Conservation (phyloP, 2,113 vertebrate genomes). For the Oryzias melastigma region DNA sequence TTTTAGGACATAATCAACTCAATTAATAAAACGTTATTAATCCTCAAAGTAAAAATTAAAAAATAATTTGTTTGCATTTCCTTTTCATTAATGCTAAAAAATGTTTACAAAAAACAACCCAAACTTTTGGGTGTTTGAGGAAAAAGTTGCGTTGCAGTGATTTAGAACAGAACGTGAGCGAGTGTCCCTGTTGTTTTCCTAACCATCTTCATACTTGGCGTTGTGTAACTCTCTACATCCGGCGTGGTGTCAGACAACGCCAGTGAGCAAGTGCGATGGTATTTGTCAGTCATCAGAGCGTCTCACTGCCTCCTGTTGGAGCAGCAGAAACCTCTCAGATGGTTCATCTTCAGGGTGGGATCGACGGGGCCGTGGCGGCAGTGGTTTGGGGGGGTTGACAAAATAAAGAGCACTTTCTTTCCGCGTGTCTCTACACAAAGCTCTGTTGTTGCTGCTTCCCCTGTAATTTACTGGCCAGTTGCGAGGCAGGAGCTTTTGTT, state of each 20-base stretch:
- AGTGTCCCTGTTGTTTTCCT: constrained; percentile 16
- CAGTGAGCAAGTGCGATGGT: neutral
- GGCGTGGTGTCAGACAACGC: constrained; percentile 27
- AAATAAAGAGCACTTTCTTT: constrained; percentile 67
- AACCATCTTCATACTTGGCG: neutral
- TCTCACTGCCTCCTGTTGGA: neutral
- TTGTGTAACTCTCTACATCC: constrained; percentile 38
- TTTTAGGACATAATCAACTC: too few relatives aligned
- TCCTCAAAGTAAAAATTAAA: too few relatives aligned
- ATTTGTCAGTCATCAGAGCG: neutral
- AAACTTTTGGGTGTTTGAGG: too few relatives aligned
- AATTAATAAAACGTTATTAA: too few relatives aligned
- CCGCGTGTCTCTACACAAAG: constrained; percentile 57
- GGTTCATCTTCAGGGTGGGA: constrained; percentile 33
- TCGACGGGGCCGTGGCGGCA: neutral
- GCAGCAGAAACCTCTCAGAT: constrained; percentile 33
- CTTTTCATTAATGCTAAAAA: too few relatives aligned
- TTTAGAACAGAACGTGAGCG: constrained; percentile 12
- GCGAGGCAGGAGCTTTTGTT: constrained; percentile 32
- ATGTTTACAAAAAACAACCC: too few relatives aligned
- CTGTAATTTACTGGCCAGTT: constrained; percentile 68
- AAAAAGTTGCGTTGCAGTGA: constrained; percentile 2
- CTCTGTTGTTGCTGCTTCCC: constrained; percentile 62
- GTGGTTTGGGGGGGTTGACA: neutral
- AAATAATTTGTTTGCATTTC: too few relatives aligned